Base-by-base conservation (phyloP, 2,797 vertebrate species). In the Mus minutoides region DNA sequence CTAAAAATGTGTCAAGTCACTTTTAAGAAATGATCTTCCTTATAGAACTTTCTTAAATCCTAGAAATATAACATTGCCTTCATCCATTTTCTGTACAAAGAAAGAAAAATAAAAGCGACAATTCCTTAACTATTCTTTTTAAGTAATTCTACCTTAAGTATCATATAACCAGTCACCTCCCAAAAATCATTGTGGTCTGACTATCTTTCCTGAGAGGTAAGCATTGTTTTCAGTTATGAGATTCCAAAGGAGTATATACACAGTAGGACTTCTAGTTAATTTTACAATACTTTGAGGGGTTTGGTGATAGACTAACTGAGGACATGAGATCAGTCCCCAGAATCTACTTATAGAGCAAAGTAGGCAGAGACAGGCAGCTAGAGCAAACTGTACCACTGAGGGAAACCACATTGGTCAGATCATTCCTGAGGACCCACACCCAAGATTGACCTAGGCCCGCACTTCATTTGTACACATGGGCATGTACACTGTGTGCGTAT, bases 1-100 rank as follows among this genome's bases (percentile, higher is more conserved):
- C 37, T 93, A 62, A 91, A 24, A 77, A 76, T 79, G 49, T 69
- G 3, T 46, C 46, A 46, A 60, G 24, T 91, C 89, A 64, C 84
- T 96, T 95, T 71, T 62, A 91, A 37, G 58, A 95, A 77, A 62
- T 82, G 22, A 75, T 40, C 58, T 95, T 92, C 24, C 86, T 91
- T 26, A 88, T 78, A 8, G 64, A 88, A 24, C n/a, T 91, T 90
- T 92, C 43, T 93, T 67, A 83, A 85, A 77, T 26, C 76, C 16
- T 82, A 52, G 93, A 90, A 90, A 16, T 73, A 60, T 40, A 31
- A 31, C 17, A 43, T 31, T 2, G 1, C 77, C 52, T 22, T 85
- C 12, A 71, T n/a, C 24, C 56, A 43, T 69, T 29, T 11, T 84
- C 26, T 78, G 16, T n/a, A 87, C 62, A 83, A 34, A 62, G 17